Conservation (phyloP, 2,888 invertebrate genomes). For the Drosophila hamatofila region DNA sequence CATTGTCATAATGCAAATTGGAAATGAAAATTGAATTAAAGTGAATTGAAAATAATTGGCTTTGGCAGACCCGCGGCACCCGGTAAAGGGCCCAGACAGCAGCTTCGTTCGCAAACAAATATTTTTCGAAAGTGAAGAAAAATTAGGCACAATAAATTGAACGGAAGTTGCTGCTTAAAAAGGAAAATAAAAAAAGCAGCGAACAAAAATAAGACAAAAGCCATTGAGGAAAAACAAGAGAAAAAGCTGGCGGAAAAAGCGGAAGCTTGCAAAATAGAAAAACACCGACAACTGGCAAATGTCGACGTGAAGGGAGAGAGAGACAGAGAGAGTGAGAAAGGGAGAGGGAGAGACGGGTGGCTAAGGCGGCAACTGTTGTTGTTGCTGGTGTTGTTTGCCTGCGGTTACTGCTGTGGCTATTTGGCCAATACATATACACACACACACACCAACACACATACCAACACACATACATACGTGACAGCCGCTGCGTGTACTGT, state of each 20-base stretch:
- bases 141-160: slow-evolving; percentile 82
- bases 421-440: slow-evolving; percentile 40
- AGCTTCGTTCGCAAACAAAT: slow-evolving; percentile 47
- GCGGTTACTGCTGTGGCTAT: slow-evolving; percentile 63
- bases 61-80: slow-evolving; percentile 34
- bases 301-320: not conserved
- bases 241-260: slow-evolving; percentile 24
- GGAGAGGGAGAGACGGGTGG: not conserved
- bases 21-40: slow-evolving; percentile 20
- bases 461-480: slow-evolving; percentile 11
- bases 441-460: slow-evolving; percentile 11
- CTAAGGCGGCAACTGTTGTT: slow-evolving; percentile 7
- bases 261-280: slow-evolving; percentile 43
- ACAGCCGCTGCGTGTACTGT: slow-evolving; percentile 14
- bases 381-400: slow-evolving; percentile 56
- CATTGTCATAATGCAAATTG: slow-evolving; percentile 22
- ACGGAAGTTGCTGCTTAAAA: slow-evolving; percentile 80
- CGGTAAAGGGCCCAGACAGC: slow-evolving; percentile 31
- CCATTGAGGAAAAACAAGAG: slow-evolving; percentile 7
- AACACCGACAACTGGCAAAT: slow-evolving; percentile 36
- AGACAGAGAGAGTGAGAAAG: not conserved
- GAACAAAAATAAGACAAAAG: slow-evolving; percentile 17
- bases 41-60: slow-evolving; percentile 34
- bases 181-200: slow-evolving; percentile 42
- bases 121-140: slow-evolving; percentile 72